phyloP scores from a whole-genome alignment of 2,888 invertebrate genomes.

The Leptinotarsa rubiginosa region DNA sequence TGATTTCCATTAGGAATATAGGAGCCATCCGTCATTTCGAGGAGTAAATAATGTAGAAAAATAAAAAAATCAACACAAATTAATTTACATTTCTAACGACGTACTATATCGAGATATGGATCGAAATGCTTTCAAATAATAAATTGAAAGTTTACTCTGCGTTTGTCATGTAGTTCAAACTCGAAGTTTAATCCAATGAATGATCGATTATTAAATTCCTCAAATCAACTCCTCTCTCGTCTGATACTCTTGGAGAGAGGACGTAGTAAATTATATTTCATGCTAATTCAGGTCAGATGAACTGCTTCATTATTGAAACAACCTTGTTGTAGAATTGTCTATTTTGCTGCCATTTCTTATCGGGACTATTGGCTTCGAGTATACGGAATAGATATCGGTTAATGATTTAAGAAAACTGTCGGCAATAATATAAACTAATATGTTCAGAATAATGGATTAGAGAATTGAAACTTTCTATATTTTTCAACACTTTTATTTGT shows the following conservation, averaged over 20 bases:
- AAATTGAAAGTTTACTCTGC: background rate
- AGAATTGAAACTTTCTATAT: too few relatives aligned
- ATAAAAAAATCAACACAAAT: too few relatives aligned
- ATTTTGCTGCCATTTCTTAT: background rate
- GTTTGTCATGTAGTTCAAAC: background rate
- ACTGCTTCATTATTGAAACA: slow-evolving; percentile 11
- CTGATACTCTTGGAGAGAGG: slow-evolving; percentile 6
- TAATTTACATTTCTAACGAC: too few relatives aligned
- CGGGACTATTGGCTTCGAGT: background rate
- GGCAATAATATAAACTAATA: too few relatives aligned
- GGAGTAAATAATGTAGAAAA: too few relatives aligned
- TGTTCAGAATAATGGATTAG: too few relatives aligned
- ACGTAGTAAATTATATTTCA: background rate
- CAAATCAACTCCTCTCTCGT: background rate
- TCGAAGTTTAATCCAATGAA: background rate
- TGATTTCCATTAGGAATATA: too few relatives aligned
- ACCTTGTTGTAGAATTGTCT: background rate
- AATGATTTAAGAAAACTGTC: background rate
- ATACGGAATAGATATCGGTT: background rate
- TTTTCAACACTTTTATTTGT: too few relatives aligned
- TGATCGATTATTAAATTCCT: background rate
- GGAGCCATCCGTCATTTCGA: too few relatives aligned
- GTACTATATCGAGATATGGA: too few relatives aligned
- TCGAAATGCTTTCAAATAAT: too few relatives aligned
- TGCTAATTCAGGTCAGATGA: slow-evolving; percentile 2